These are phyloP conservation scores for Xestia xanthographa DNA, from an alignment of 2,888 invertebrate species.

Conservation along the genomic window DNA sequence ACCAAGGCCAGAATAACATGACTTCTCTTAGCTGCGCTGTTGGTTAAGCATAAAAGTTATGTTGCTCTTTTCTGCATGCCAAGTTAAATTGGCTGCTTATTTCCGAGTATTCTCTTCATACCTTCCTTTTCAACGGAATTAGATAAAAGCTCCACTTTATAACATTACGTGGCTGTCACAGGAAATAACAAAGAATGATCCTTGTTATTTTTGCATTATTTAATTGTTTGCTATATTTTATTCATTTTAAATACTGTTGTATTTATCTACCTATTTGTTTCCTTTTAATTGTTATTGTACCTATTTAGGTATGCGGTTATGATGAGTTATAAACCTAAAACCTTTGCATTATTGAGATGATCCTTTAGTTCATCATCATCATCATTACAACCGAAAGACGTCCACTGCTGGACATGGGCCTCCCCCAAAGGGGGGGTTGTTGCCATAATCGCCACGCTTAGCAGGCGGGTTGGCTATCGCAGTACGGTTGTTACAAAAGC, in stretches of 20 bases:
- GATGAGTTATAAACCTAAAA: background rate
- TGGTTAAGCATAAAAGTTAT: background rate
- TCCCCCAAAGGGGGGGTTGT: too few relatives aligned
- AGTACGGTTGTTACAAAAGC: too few relatives aligned
- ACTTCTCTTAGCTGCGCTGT: background rate
- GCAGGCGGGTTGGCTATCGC: too few relatives aligned
- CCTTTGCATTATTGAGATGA: background rate
- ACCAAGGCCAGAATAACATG: slow-evolving; percentile 13
- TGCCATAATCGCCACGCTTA: too few relatives aligned
- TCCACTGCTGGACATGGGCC: too few relatives aligned
- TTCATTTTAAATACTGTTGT: background rate
- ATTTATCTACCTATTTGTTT: slow-evolving; percentile 31
- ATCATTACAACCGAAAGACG: too few relatives aligned
- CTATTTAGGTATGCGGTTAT: slow-evolving; percentile 1
- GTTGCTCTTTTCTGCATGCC: background rate
- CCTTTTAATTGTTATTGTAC: slow-evolving; percentile 33
- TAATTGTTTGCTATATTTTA: slow-evolving; percentile 1
- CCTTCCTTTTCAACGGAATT: slow-evolving; percentile 49
- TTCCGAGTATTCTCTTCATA: slow-evolving; percentile 49
- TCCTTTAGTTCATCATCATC: too few relatives aligned
- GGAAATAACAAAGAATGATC: slow-evolving; percentile 49
- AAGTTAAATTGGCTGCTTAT: slow-evolving; percentile 15
- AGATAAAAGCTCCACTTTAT: slow-evolving; percentile 56
- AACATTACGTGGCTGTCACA: slow-evolving; percentile 34
- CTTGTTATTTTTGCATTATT: slow-evolving; percentile 29